Percentiles rank a stretch among this genome's conserved stretches.
These are phyloP conservation scores for Typhlomys cinereus DNA, from an alignment of 2,113 vertebrate species.

Conservation along the genomic window DNA sequence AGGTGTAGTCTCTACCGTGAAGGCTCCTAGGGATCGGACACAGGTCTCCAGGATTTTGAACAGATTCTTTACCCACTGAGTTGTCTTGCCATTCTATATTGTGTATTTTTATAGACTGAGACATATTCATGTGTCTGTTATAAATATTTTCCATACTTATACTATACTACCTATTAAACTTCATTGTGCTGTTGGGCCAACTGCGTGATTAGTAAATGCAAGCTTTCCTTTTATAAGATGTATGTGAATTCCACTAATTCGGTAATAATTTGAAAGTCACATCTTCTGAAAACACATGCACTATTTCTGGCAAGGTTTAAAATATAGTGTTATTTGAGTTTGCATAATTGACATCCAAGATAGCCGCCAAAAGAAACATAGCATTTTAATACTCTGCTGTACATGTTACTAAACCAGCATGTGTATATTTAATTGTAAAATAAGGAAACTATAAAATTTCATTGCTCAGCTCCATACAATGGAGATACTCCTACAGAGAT, in stretches of 20 bases:
- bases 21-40: too few species aligned
- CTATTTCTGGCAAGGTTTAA: constrained; percentile 21
- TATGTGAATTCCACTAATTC: not conserved
- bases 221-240: not conserved
- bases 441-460: not conserved
- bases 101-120: not conserved
- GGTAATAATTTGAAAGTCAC: not conserved
- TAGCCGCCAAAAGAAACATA: not conserved
- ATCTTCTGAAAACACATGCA: not conserved
- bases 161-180: not conserved
- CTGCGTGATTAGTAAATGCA: not conserved
- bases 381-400: not conserved
- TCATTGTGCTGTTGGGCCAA: not conserved
- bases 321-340: not conserved
- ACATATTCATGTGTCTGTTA: not conserved
- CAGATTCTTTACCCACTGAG: too few species aligned
- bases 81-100: too few species aligned
- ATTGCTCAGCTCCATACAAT: not conserved
- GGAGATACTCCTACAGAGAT: not conserved
- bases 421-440: constrained; percentile 1
- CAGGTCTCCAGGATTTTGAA: too few species aligned
- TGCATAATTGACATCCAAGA: not conserved
- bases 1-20: too few species aligned
- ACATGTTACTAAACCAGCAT: not conserved
- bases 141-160: not conserved